These are phyloP conservation scores for Heteromurus nitidus DNA, from an alignment of 2,888 invertebrate species.

Conservation along the genomic window DNA sequence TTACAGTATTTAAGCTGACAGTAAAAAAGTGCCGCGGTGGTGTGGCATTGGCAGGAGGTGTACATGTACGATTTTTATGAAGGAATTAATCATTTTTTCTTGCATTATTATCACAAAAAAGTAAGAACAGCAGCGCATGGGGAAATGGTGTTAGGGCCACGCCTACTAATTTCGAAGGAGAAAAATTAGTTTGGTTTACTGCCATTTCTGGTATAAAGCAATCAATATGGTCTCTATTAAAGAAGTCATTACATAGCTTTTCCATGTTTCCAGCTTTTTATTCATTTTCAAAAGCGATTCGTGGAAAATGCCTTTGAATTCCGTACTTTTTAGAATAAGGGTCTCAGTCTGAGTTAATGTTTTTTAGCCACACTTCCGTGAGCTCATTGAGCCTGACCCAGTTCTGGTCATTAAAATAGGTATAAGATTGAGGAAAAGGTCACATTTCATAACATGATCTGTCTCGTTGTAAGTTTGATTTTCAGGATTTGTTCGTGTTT, in stretches of 20 bases:
- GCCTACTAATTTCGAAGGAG: conserved; percentile 41
- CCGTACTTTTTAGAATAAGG: too few relatives aligned
- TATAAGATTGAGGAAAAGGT: conserved; percentile 51
- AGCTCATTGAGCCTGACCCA: conserved; percentile 28
- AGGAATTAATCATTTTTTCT: conserved; percentile 14
- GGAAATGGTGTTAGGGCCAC: conserved; percentile 6
- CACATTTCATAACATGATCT: conserved; percentile 59
- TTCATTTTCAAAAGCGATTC: background rate
- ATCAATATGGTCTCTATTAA: conserved; percentile 4
- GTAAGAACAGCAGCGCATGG: background rate
- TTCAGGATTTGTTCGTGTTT: conserved; percentile 36
- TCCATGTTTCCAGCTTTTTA: conserved; percentile 2
- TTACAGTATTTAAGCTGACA: conserved; percentile 24
- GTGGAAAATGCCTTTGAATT: too few relatives aligned
- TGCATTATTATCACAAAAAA: background rate
- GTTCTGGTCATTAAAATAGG: conserved; percentile 47
- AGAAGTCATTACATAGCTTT: conserved; percentile 20
- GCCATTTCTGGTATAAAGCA: conserved; percentile 36
- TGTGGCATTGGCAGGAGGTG: too few relatives aligned
- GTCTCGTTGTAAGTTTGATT: conserved; percentile 53
- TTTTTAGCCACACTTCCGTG: conserved; percentile 42
- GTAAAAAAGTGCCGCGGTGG: background rate
- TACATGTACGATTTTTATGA: conserved; percentile 10
- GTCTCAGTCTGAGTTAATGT: background rate
- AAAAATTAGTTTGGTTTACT: conserved; percentile 38